phyloP scores from a whole-genome alignment of 1,140 invertebrate genomes.

The Conus ventricosus region DNA sequence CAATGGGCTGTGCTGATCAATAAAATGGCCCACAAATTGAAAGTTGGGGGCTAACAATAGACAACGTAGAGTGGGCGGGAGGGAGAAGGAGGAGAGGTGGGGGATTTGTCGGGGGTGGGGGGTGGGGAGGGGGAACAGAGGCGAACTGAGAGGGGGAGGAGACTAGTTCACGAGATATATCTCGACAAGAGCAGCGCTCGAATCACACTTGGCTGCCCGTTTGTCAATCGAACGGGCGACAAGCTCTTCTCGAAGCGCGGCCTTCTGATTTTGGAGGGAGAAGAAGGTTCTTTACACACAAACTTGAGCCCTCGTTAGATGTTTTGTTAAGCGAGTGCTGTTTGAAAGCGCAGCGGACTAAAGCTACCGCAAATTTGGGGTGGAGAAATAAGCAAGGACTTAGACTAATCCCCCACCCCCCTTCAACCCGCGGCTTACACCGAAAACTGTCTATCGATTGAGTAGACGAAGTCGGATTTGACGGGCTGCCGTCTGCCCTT shows the following conservation, averaged over 20 bases:
- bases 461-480: no score
- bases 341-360: no score
- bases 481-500: no score
- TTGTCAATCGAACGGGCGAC: background rate
- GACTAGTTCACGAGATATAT: background rate
- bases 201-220: background rate
- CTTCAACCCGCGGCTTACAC: no score
- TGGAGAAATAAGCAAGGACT: no score
- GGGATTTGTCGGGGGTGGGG: background rate
- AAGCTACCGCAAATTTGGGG: no score
- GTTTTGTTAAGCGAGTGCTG: no score
- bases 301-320: background rate
- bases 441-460: no score
- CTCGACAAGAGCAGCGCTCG: constrained; percentile 13
- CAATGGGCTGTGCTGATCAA: constrained; percentile 14
- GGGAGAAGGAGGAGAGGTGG: background rate
- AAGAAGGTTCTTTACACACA: background rate
- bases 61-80: background rate
- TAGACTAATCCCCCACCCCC: no score
- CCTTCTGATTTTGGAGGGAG: background rate
- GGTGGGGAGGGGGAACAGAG: no score
- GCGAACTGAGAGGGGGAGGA: no score
- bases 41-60: background rate
- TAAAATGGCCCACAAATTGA: constrained; percentile 31
- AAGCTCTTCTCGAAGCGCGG: background rate